These are phyloP conservation scores for Actinopyga echinites DNA, from an alignment of 53 echinoderm and acorn worm genomes.

Conservation along the genomic window DNA sequence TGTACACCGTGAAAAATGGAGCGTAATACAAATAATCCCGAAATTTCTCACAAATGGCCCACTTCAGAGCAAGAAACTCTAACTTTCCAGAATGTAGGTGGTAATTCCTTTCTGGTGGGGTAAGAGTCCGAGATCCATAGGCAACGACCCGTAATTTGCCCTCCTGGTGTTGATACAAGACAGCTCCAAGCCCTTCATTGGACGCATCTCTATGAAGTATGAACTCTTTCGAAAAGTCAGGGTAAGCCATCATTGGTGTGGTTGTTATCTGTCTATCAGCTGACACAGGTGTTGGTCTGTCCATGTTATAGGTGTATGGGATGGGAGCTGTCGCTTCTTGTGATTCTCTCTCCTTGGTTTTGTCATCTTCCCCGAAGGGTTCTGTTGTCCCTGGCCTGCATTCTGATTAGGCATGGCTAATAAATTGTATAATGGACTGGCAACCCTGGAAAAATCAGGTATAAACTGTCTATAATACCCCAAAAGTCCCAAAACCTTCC, in stretches of 20 bases:
- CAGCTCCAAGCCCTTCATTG: constrained; percentile 53
- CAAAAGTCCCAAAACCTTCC: constrained; percentile 54
- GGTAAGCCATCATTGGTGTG: constrained; percentile 60
- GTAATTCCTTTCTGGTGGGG: constrained; percentile 68
- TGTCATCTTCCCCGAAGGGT: background rate
- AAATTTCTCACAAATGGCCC: constrained; percentile 33
- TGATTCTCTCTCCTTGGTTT: background rate
- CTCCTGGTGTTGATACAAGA: constrained; percentile 61
- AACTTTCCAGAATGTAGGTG: constrained; percentile 60
- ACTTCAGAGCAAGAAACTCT: constrained; percentile 53
- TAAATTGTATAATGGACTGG: constrained; percentile 56
- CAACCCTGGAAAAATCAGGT: constrained; percentile 48
- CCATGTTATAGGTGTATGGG: background rate
- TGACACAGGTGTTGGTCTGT: background rate
- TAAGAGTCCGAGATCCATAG: constrained; percentile 54
- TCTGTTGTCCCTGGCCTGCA: background rate
- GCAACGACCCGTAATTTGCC: constrained; percentile 55
- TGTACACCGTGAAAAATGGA: constrained; percentile 58
- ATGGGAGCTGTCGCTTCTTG: background rate
- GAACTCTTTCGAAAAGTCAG: constrained; percentile 40
- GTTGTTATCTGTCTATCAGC: constrained; percentile 1
- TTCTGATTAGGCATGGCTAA: background rate
- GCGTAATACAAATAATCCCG: constrained; percentile 12
- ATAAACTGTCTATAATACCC: constrained; percentile 58
- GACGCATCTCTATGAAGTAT: constrained; percentile 67